phyloP scores from a whole-genome alignment of 2,113 vertebrate genomes.

The Piaya cayana region DNA sequence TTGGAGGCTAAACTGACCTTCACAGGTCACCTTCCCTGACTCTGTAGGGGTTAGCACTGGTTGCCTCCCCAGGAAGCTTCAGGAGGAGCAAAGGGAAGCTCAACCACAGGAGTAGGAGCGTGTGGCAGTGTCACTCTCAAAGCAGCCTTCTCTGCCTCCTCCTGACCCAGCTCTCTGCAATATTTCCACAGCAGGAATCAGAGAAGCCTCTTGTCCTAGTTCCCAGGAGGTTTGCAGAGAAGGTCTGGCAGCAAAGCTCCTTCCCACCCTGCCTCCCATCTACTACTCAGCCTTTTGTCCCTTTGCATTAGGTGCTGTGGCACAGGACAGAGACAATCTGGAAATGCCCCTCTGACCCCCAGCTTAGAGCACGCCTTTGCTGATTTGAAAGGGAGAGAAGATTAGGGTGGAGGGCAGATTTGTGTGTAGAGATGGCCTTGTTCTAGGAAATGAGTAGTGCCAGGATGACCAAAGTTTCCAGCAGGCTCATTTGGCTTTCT shows the following conservation, averaged over 20 bases:
- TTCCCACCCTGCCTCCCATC: neutral
- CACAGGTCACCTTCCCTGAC: neutral
- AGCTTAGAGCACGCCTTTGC: rapidly evolving
- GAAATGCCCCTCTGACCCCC: neutral
- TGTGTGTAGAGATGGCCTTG: neutral
- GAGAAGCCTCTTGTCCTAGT: neutral
- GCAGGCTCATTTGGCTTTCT: neutral
- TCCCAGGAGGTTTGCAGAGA: neutral
- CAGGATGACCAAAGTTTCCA: neutral
- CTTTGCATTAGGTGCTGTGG: neutral
- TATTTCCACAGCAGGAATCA: neutral
- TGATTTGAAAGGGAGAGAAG: neutral
- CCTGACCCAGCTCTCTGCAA: neutral
- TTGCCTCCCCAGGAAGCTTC: neutral
- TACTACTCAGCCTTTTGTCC: neutral
- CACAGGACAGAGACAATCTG: neutral
- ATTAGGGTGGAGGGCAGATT: neutral
- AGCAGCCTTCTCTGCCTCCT: no score
- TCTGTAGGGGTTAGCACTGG: no score
- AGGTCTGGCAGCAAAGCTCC: neutral
- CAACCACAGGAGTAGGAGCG: neutral
- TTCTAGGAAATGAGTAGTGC: neutral
- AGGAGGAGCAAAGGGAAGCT: neutral
- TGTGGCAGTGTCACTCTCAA: neutral
- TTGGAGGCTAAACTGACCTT: neutral